These are phyloP conservation scores for Lasioglossum marginatum DNA, from an alignment of 2,888 invertebrate genomes.

Conservation along the genomic window DNA sequence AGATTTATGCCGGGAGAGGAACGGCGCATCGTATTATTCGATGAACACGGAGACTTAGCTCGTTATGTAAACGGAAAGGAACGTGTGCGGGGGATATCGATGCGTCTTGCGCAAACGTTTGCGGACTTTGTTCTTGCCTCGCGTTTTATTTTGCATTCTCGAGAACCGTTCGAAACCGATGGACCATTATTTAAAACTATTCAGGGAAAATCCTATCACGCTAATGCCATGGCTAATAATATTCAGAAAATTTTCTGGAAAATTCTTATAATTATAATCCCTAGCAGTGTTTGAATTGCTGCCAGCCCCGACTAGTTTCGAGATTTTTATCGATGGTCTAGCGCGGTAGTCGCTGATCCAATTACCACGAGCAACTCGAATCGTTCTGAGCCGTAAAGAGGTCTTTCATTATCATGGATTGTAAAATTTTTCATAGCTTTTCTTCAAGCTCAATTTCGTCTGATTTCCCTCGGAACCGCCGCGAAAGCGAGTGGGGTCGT, in stretches of 20 bases:
- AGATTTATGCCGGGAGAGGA: slow-evolving; percentile 20
- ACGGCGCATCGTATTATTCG: slow-evolving; percentile 15
- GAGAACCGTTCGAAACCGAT: not conserved
- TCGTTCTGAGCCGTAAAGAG: not conserved
- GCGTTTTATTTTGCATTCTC: not conserved
- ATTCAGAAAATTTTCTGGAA: not conserved
- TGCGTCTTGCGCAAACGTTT: not conserved
- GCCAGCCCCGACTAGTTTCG: not conserved
- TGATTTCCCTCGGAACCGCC: not conserved
- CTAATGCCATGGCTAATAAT: not conserved
- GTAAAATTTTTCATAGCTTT: slow-evolving; percentile 17
- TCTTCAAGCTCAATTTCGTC: slow-evolving; percentile 6
- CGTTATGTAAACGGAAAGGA: slow-evolving; percentile 25
- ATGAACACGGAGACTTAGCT: slow-evolving; percentile 28
- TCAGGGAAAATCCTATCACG: no score
- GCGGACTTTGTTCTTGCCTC: not conserved
- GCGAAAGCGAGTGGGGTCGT: not conserved
- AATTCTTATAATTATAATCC: not conserved
- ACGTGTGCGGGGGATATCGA: not conserved
- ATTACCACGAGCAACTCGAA: not conserved
- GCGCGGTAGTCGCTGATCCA: not conserved
- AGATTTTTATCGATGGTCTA: not conserved
- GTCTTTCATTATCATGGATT: not conserved
- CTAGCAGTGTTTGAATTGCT: not conserved
- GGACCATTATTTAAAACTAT: not conserved